Percentiles rank a stretch among this genome's conserved stretches.
Conservation (phyloP, 2,888 invertebrate genomes). For the Brachylomia viminalis region DNA sequence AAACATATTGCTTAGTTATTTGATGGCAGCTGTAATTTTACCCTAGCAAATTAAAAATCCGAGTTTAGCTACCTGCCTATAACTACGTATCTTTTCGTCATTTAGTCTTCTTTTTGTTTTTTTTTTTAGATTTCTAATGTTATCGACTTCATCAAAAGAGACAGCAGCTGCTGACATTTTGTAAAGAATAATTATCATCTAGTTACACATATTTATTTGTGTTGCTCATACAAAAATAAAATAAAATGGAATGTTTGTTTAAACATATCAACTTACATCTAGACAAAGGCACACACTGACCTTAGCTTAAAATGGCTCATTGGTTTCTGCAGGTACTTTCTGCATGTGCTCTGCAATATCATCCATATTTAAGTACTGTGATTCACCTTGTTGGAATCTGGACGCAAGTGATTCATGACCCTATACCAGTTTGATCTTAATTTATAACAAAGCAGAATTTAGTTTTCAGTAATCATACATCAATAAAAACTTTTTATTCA, state of each 20-base stretch:
- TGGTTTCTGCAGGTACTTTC: constrained; percentile 82
- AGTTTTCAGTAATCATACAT: too few species aligned
- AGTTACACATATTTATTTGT: neutral
- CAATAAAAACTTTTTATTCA: neutral
- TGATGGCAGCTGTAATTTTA: too few species aligned
- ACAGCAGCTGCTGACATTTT: constrained; percentile 8
- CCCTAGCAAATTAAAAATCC: too few species aligned
- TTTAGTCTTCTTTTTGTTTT: neutral
- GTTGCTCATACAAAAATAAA: neutral
- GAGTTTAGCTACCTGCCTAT: neutral
- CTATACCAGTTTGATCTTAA: constrained; percentile 4
- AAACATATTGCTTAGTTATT: too few species aligned
- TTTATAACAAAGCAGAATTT: neutral
- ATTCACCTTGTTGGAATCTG: constrained; percentile 38
- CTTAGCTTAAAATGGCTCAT: constrained; percentile 83
- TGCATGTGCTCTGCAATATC: constrained; percentile 69
- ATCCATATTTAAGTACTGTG: constrained; percentile 47
- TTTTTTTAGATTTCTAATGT: constrained; percentile 21
- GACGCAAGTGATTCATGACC: constrained; percentile 39
- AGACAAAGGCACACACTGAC: constrained; percentile 78
- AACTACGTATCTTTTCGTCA: neutral
- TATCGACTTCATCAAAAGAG: neutral
- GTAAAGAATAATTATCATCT: neutral
- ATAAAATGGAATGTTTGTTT: constrained; percentile 77
- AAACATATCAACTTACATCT: constrained; percentile 64